Conservation (phyloP, 1,140 invertebrate species). For the Rhyacophila brunnea region DNA sequence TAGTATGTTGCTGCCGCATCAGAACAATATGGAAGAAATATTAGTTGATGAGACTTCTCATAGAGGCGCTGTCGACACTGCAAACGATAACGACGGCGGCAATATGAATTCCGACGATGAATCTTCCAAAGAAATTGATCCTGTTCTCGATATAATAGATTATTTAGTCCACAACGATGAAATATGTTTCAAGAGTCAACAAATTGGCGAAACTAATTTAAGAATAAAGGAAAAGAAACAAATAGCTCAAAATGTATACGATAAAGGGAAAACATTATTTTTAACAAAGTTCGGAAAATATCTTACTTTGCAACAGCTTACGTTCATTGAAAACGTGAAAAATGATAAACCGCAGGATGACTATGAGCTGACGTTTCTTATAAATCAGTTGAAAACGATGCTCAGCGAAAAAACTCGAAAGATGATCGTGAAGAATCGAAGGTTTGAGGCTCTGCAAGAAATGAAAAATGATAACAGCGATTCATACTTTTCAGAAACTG, state of each 20-base stretch:
- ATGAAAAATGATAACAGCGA: constrained; percentile 61
- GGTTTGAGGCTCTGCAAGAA: constrained; percentile 78
- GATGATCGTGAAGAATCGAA: constrained; percentile 72
- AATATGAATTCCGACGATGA: constrained; percentile 16
- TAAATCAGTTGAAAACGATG: constrained; percentile 58
- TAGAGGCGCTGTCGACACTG: too few species aligned
- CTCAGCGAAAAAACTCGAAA: constrained; percentile 53
- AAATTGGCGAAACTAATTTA: constrained; percentile 73
- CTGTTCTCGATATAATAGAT: constrained; percentile 51
- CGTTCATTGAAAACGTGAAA: constrained; percentile 59
- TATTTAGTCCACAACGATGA: constrained; percentile 48
- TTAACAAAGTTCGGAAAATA: constrained; percentile 74
- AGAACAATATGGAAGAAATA: too few species aligned
- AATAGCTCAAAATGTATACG: constrained; percentile 66
- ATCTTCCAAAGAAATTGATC: constrained; percentile 39
- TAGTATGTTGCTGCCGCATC: too few species aligned
- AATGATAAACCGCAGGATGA: constrained; percentile 39
- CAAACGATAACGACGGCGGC: too few species aligned
- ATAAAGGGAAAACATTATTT: constrained; percentile 67
- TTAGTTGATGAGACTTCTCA: too few species aligned
- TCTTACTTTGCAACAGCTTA: constrained; percentile 65
- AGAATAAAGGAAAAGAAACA: constrained; percentile 64
- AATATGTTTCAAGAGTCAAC: constrained; percentile 73
- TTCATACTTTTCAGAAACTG: constrained; percentile 86
- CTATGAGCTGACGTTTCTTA: constrained; percentile 62